Percentiles rank a stretch among this genome's conserved stretches.
phyloP scores from a whole-genome alignment of 2,797 vertebrate species.

The Sitta carolinensis region DNA sequence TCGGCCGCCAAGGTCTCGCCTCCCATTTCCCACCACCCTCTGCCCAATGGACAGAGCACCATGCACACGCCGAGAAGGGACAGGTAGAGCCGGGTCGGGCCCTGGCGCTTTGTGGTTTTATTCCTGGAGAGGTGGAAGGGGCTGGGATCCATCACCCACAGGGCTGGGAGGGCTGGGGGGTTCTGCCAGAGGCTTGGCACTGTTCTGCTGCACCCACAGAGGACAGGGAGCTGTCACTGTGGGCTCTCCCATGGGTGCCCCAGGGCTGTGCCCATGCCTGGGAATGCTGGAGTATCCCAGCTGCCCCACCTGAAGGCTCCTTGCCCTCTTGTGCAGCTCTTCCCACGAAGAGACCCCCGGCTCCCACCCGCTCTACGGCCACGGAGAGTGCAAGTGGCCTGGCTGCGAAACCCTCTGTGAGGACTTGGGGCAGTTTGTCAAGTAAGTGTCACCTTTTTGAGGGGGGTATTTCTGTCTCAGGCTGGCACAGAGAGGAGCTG shows the following conservation, averaged over 20 bases:
- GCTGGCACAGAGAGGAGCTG: background rate
- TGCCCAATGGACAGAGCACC: constrained; percentile 94
- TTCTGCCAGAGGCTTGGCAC: accelerated
- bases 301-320: background rate
- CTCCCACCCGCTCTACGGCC: constrained; percentile 95
- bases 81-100: constrained; percentile 78
- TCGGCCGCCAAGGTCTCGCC: constrained; percentile 91
- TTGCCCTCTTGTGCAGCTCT: constrained; percentile 69
- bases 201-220: background rate
- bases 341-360: constrained; percentile 90
- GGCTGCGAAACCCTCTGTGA: constrained; percentile 99
- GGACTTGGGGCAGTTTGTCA: constrained; percentile 98
- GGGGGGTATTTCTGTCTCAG: accelerated
- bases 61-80: constrained; percentile 97
- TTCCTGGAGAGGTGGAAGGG: background rate
- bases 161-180: background rate
- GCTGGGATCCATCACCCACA: accelerated
- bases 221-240: accelerated
- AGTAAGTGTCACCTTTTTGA: constrained; percentile 79
- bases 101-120: background rate
- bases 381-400: constrained; percentile 98
- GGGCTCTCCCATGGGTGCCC: background rate
- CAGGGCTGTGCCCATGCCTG: accelerated
- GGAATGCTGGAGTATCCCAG: accelerated
- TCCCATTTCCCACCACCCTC: constrained; percentile 91